Evolutionary conservation across 2,113 vertebrate genomes (phyloP), one percentile per base, ranked within the genome.

Genomic region (Atlantisia rogersi): DNA sequence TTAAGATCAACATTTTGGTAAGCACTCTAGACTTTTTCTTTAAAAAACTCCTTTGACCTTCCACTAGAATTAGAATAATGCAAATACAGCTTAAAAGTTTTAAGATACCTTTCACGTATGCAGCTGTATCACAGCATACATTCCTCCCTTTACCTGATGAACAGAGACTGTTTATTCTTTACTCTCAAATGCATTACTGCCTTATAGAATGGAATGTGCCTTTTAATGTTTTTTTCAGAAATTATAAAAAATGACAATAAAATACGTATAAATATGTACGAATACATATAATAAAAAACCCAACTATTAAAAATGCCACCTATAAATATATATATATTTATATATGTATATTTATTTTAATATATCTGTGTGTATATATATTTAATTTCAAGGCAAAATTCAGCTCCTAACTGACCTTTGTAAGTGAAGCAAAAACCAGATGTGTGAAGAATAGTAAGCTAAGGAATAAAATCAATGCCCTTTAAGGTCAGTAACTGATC

Each of bases 201-300:
- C 60, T 60, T 35, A 0, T 3, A 70, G 24, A 0, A 46, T 59
- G 55, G 80, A 82, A 76, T 42, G 6, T 29, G 32, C 5, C 2
- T 4, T 17, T 69, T 80, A 53, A 58, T 22, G 2, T 28, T 63
- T 68, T 88, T 12, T 48, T 39, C 44, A 53, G 35, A 53, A 84
- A 87, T 82, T 40, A 78, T 22, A 8, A 63, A 79, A 78, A 71
- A 80, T 65, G 32, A 35, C 11, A 32, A 39, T 29, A 88, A 93
- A 71, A 59, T 25, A 53, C 3, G 1, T 58, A 65, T 7, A 11
- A 55, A 32, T 58, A 63, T 44, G 19, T 55, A 75, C 46, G 12
- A 22, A 82, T 52, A 80, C 5, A 32, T 6, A 31, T 21, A 32
- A 67, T 4, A 50, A 7, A 4, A 63, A 63, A 20, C 24, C 35